phyloP scores from a whole-genome alignment of 1,140 invertebrate genomes.

The Caenorhabditis brenneri region DNA sequence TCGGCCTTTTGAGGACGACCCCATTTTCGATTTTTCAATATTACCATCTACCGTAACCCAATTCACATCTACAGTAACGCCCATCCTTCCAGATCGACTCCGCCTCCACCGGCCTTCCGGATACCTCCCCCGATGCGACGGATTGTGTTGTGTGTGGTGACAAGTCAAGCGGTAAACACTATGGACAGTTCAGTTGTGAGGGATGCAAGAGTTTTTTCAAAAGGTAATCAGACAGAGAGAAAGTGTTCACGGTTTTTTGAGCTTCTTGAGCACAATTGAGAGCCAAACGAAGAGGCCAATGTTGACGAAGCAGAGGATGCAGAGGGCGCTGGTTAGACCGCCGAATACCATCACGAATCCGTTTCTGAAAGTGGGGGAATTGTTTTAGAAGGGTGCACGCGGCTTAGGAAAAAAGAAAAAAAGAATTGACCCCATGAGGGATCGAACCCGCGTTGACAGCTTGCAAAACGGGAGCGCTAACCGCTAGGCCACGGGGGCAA shows the following conservation, averaged over 20 bases:
- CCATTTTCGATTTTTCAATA: too few species aligned
- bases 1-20: too few species aligned
- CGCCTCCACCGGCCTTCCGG: not conserved
- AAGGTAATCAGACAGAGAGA: conserved; percentile 31
- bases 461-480: too few species aligned
- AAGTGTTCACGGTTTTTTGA: not conserved
- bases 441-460: too few species aligned
- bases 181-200: conserved; percentile 99
- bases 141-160: conserved; percentile 94
- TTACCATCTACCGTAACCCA: too few species aligned
- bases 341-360: not conserved
- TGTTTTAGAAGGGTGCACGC: too few species aligned
- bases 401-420: not conserved
- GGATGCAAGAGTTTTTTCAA: conserved; percentile 87
- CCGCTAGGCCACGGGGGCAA: too few species aligned
- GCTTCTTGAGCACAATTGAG: not conserved
- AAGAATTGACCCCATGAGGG: too few species aligned
- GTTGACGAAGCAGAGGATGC: not conserved
- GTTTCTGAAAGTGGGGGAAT: not conserved
- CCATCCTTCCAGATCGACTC: not conserved
- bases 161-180: conserved; percentile 97
- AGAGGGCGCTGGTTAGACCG: not conserved
- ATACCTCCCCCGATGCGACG: not conserved
- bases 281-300: conserved; percentile 12
- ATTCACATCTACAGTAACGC: too few species aligned